phyloP scores from a whole-genome alignment of 1,140 invertebrate genomes.

The Spodoptera litura region DNA sequence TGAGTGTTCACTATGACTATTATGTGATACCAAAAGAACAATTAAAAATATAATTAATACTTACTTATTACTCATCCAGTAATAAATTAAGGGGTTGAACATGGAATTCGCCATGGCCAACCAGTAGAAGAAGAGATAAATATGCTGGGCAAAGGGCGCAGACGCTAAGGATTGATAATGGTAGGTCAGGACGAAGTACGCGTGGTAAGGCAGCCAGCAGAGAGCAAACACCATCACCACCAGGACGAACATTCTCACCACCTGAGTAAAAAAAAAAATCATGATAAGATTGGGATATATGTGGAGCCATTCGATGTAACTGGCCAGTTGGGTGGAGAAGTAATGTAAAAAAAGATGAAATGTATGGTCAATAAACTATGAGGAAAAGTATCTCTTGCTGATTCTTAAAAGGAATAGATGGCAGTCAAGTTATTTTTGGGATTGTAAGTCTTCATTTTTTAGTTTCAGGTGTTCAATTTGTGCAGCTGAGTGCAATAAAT shows the following conservation, averaged over 20 bases:
- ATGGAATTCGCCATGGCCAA: conserved; percentile 96
- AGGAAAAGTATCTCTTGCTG: too few species aligned
- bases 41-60: conserved; percentile 52
- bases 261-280: conserved; percentile 85
- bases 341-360: too few species aligned
- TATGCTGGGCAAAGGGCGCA: conserved; percentile 91
- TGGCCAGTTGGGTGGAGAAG: too few species aligned
- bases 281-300: too few species aligned
- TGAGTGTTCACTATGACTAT: too few species aligned
- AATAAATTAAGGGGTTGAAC: conserved; percentile 96
- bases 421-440: too few species aligned
- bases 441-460: too few species aligned
- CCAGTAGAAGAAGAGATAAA: conserved; percentile 95
- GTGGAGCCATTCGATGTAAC: too few species aligned
- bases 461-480: too few species aligned
- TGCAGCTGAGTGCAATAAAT: too few species aligned
- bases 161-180: conserved; percentile 90
- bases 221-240: conserved; percentile 93
- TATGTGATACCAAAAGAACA: not conserved
- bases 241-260: conserved; percentile 94
- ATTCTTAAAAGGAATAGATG: too few species aligned
- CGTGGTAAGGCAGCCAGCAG: conserved; percentile 96
- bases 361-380: too few species aligned
- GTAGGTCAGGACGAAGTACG: conserved; percentile 93
- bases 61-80: conserved; percentile 93